These are phyloP conservation scores for Scopus umbretta DNA, from an alignment of 2,113 vertebrate species.

Conservation along the genomic window DNA sequence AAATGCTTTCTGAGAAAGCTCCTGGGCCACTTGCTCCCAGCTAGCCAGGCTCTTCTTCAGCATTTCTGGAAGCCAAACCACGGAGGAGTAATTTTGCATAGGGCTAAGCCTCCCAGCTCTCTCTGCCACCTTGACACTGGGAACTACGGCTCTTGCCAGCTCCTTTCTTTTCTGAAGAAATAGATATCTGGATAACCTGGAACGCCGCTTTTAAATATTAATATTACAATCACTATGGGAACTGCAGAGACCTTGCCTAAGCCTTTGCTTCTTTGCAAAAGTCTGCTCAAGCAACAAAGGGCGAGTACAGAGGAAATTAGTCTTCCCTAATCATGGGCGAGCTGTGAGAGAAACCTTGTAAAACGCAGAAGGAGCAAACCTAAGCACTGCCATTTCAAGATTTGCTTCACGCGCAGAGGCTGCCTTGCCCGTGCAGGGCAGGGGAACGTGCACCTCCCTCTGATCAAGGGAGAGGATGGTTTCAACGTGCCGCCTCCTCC, in stretches of 20 bases:
- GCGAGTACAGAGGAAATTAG: neutral
- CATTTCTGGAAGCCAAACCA: neutral
- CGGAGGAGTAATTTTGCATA: neutral
- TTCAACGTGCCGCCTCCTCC: no score
- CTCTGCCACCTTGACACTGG: neutral
- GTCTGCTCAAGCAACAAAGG: neutral
- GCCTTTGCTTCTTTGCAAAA: neutral
- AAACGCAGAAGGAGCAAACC: neutral
- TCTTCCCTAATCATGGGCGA: neutral
- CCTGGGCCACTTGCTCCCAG: neutral
- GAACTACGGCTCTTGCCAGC: neutral
- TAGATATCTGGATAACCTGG: neutral
- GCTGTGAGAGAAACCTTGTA: neutral
- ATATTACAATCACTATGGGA: neutral
- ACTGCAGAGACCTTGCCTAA: neutral
- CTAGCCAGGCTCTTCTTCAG: neutral
- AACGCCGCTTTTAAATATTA: neutral
- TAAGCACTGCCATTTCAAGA: rapidly evolving
- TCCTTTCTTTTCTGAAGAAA: neutral
- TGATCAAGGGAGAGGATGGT: rapidly evolving
- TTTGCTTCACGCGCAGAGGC: neutral
- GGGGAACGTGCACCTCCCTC: neutral
- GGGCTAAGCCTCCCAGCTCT: neutral
- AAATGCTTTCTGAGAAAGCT: neutral
- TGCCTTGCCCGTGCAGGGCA: neutral